Evolutionary conservation across 2,888 invertebrate genomes (phyloP), one percentile per base, ranked within the genome.

Genomic region (Hyles lineata): DNA sequence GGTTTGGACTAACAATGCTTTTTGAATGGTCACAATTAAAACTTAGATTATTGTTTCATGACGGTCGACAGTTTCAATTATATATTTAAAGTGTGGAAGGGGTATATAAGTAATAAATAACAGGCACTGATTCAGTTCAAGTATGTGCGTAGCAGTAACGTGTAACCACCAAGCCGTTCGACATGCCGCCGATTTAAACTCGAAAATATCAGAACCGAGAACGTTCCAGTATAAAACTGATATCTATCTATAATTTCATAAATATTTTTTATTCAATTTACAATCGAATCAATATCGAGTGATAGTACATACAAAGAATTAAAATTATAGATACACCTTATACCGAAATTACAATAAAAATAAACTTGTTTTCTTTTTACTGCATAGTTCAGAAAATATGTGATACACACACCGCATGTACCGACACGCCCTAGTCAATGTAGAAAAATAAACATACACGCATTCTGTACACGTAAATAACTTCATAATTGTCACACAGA

Each of bases 221-320:
- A 82, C 82, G 79, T 80, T 83, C 82, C 83, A 84, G 82, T 90
- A 89, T 83, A 88, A 90, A 90, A 90, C 87, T 82, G 52, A 70
- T 70, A 79, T 83, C 83, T 85, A 87, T 81, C 84, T 89, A 88
- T 79, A 87, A 87, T 86, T 89, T 89, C 83, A 91, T 90, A 91
- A 90, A 91, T 91, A 90, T 85, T 85, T 67, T 86, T 80, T 87
- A 87, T 87, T 85, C 78, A 89, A 88, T 91, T 89, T 91, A 92
- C 90, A 92, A 85, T 87, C 82, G 80, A 88, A 85, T 83, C 83
- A 85, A 86, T 84, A 87, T 87, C 87, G 80, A 87, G 83, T 85
- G 83, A 80, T 82, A 83, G 87, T 88, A 92, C 87, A 90, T 89
- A 90, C 84, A 87, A 86, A 85, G 85, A 82, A 80, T 84, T 85